Evolutionary conservation across 2,113 vertebrate genomes (phyloP), one percentile per base, ranked within the genome.

Genomic region (Mesembrinibis cayennensis): DNA sequence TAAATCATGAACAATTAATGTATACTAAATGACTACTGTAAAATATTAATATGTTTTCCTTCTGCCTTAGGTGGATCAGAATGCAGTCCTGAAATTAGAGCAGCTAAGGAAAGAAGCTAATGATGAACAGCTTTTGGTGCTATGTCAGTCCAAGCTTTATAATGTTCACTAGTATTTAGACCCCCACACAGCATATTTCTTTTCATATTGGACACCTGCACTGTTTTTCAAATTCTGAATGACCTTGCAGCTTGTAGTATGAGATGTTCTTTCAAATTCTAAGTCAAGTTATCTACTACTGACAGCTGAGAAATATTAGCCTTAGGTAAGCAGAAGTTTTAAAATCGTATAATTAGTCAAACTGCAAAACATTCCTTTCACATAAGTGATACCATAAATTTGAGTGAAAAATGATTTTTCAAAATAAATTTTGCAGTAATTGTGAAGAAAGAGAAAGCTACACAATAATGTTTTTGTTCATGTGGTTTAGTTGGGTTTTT

Each of bases 1-100:
- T 65, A 93, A 44, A 80, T 77, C 6, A 94, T 66, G 38, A 90
- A 93, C 92, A 90, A 89, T 85, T 91, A 83, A 90, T 84, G 59
- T 67, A 81, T 32, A 67, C 11, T 94, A 92, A 95, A 74, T 90
- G 59, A 71, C 50, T 81, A 62, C n/a, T 53, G 59, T 93, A 93
- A 93, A 92, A 83, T 78, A 83, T 67, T 88, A 78, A 83, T 78
- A 83, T 58, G 59, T 44, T 94, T 87, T 86, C 47, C 61, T 94
- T 95, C 55, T 67, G 52, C 45, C 40, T 67, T 81, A 78, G 38
- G 55, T 81, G 23, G 50, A 74, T 78, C 63, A 63, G 27, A 94
- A 94, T 40, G 29, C 55, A 81, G 38, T 8, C 38, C 42, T 66
- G 52, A 20, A 93, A 84, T 71, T 11, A 80, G 8, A 82, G 59